Conservation (phyloP, 2,888 invertebrate genomes). For the Mythimna pallens region DNA sequence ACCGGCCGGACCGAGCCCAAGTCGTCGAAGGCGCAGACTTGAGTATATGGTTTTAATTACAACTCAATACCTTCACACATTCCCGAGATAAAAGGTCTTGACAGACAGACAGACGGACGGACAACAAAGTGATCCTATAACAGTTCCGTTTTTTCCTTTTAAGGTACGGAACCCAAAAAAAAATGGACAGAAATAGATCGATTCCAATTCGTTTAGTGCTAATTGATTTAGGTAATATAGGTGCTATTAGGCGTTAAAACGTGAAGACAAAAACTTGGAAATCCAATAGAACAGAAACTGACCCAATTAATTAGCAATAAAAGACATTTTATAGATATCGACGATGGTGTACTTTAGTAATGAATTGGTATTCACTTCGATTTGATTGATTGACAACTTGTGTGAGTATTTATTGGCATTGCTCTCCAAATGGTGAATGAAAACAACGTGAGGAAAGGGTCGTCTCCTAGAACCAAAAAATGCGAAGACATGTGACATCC, state of each 20-base stretch:
- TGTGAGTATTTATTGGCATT: background rate
- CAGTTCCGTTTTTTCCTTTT: no score
- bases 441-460: no score
- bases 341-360: background rate
- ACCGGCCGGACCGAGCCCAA: no score
- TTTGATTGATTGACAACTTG: background rate
- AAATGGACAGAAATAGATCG: background rate
- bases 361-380: slow-evolving; percentile 11
- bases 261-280: background rate
- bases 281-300: background rate
- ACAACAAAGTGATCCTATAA: no score
- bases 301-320: slow-evolving; percentile 17
- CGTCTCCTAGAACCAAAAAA: no score
- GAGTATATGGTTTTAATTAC: no score
- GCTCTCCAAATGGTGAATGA: no score
- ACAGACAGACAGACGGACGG: no score
- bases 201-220: background rate
- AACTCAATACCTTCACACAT: no score
- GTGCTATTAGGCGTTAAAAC: background rate
- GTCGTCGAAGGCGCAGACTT: no score
- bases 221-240: background rate
- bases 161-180: background rate
- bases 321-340: slow-evolving; percentile 2
- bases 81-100: no score
- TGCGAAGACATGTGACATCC: no score